Base-by-base conservation (phyloP, 2,797 vertebrate genomes). In the Taeniopygia guttata region DNA sequence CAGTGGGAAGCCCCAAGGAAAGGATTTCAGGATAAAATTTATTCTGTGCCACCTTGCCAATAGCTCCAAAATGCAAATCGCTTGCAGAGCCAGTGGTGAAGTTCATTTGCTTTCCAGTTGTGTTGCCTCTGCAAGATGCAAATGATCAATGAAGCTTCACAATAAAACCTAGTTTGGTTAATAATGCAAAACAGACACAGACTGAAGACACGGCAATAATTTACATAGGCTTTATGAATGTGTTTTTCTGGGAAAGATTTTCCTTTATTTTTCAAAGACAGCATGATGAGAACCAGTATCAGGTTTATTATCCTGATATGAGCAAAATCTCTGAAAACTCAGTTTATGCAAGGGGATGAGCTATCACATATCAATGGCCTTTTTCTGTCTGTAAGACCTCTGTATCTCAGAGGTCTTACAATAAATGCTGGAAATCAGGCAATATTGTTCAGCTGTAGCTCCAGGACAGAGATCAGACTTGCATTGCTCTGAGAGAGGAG, bases 281-380 rank as follows among this genome's bases (percentile, higher is more conserved):
- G 5, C 7, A 4, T 7, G 13, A 32, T 36, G 13, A 55, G 36
- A 79, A 23, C 17, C 4, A 4, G 5, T 14, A n/a, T 3, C n/a
- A 59, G 23, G 8, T 73, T 84, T 32, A 29, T 76, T 34, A 62
- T 19, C 19, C 38, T 40, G n/a, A 79, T 73, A 62, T 62, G 17
- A 84, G n/a, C 5, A 79, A 91, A 76, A 69, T 4, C 2, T 54
- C 59, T 66, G 30, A 58, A 84, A 90, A 49, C 40, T n/a, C 30
- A 36, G 18, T n/a, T 84, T 40, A 21, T 40, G 9, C 13, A 42
- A 45, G 27, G 36, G 36, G 66, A 67, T 8, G 21, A 36, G 9
- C 32, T 75, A 16, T 21, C 12, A 64, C 5, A 27, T 38, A 15
- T 19, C 0, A 0, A 42, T n/a, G 32, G 11, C 13, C 4, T 32